Base-by-base conservation (phyloP, 1,140 invertebrate genomes). In the Anoplolepis gracilipes region DNA sequence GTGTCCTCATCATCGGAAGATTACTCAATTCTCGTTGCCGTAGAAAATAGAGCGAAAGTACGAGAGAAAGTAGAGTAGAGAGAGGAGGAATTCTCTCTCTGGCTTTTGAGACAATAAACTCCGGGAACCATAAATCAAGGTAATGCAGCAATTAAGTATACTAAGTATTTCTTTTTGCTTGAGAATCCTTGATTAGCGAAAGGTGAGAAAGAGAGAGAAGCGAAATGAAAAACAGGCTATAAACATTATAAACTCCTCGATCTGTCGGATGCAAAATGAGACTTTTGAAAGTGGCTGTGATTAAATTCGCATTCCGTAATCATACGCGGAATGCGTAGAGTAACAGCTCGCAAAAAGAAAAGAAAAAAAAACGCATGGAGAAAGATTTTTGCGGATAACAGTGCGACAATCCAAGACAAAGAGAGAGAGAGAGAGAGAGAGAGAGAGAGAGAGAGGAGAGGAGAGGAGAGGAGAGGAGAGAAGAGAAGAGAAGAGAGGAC, bases 61-160 rank as follows among this genome's bases (percentile, higher is more conserved):
- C 5, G 46, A 25, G 65, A 65, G 61, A 78, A 78, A 78, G 72
- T 75, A 25, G 53, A 57, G 28, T 65, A 19, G 42, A 78, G 42
- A 78, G 10, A 78, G 11, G 30, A 10, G 6, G n/a, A n/a, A 49
- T 5, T 39, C 22, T 2, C n/a, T 39, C 30, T 53, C 1, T 36
- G 39, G n/a, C n/a, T 19, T 49, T 49, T 2, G 13, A n/a, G 46
- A 30, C 36, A n/a, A 30, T 19, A 49, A 16, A 49, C 16, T 49
- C 46, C 46, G 46, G 46, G 16, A 49, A 49, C 5, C 46, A 49
- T 49, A 49, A 49, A 19, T 49, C 46, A 49, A 49, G 46, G 13
- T 49, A 49, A 49, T 49, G 3, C 2, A 13, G 42, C 16, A 49
- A 49, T 49, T 49, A n/a, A n/a, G n/a, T n/a, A 49, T 49, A 49